Evolutionary conservation across 2,888 invertebrate species (phyloP).

Genomic region (Drosophila cognata): DNA sequence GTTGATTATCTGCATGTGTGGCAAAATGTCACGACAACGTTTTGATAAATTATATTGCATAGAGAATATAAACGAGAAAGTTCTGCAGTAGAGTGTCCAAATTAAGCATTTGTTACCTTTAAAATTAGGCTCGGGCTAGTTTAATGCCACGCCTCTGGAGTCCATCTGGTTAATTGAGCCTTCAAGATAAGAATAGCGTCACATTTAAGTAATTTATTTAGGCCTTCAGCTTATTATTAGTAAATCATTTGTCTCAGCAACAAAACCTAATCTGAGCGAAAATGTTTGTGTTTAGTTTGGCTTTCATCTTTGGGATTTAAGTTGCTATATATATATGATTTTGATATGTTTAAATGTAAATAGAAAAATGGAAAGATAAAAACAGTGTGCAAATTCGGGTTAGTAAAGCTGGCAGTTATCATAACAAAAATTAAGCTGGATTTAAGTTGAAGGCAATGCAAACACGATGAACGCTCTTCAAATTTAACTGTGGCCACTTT

Average conservation of each 20-base stretch:
- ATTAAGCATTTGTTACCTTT: background rate
- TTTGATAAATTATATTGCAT: constrained; percentile 14
- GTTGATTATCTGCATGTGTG: constrained; percentile 20
- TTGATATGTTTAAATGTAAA: background rate
- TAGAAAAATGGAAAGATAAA: background rate
- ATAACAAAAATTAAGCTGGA: background rate
- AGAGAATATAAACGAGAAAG: background rate
- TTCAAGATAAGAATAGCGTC: background rate
- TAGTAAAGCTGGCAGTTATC: background rate
- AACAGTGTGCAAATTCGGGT: background rate
- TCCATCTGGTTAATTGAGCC: background rate
- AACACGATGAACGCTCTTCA: background rate
- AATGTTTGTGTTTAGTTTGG: too few relatives aligned
- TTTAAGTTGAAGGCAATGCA: background rate
- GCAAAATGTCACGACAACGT: constrained; percentile 6
- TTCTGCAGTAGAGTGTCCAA: background rate
- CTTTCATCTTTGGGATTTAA: background rate
- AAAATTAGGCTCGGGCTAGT: background rate
- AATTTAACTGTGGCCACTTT: background rate
- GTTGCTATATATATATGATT: background rate
- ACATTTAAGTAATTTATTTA: background rate
- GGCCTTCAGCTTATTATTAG: background rate
- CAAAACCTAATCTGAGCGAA: background rate
- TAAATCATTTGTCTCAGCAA: background rate
- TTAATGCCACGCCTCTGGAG: background rate